Evolutionary conservation across 2,888 invertebrate species (phyloP).

Genomic region (Eutolmus rufibarbis): DNA sequence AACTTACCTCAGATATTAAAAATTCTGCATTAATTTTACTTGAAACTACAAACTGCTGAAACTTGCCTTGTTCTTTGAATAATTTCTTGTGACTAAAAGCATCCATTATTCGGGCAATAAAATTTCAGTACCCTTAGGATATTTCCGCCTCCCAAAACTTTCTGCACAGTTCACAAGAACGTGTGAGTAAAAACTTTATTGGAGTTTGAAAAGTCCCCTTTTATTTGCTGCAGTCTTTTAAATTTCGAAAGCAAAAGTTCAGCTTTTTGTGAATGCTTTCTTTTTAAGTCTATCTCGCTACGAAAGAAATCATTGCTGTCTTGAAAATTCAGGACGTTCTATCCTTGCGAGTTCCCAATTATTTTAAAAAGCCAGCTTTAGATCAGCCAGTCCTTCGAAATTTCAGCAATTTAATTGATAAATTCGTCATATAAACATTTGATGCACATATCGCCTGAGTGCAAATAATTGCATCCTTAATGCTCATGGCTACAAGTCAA

Average conservation of each 20-base stretch:
- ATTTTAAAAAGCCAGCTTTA: background rate
- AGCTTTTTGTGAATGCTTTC: background rate
- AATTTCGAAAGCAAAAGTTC: background rate
- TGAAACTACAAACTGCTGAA: background rate
- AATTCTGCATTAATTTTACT: background rate
- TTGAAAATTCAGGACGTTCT: background rate
- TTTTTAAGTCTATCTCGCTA: background rate
- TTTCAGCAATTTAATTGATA: background rate
- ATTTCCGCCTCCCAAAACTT: background rate
- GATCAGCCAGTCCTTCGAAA: background rate
- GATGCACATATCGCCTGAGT: background rate
- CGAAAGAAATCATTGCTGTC: background rate
- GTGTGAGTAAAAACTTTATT: background rate
- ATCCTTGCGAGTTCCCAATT: background rate
- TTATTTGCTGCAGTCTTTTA: conserved; percentile 1
- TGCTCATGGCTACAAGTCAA: background rate
- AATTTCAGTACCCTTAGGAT: background rate
- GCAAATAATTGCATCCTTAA: background rate
- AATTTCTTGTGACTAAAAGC: background rate
- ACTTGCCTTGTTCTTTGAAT: background rate
- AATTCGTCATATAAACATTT: background rate
- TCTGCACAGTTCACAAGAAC: background rate
- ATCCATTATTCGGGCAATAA: background rate
- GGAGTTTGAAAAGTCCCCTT: background rate
- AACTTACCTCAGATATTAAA: background rate